These are phyloP conservation scores for Papilio helenus DNA, from an alignment of 1,140 invertebrate genomes.

Conservation along the genomic window DNA sequence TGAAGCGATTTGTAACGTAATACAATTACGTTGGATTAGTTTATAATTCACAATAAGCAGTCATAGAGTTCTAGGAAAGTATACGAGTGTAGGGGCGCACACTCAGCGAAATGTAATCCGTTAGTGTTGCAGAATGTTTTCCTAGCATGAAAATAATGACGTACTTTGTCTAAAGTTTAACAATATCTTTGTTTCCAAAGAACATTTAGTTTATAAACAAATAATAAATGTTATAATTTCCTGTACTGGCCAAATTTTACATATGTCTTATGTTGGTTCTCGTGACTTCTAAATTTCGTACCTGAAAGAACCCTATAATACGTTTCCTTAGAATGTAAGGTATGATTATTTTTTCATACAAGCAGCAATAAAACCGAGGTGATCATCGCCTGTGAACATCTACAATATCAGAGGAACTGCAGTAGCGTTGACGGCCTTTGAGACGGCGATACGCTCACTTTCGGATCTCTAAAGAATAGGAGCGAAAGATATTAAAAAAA, in stretches of 20 bases:
- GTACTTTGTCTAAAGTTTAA: background rate
- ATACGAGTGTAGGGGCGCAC: background rate
- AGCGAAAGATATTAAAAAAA: too few relatives aligned
- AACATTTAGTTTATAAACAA: background rate
- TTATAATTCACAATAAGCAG: background rate
- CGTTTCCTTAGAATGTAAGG: too few relatives aligned
- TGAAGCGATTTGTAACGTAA: background rate
- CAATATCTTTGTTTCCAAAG: background rate
- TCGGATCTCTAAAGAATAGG: too few relatives aligned
- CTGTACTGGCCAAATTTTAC: background rate
- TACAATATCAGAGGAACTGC: too few relatives aligned
- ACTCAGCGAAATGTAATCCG: slow-evolving; percentile 33
- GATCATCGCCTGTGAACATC: too few relatives aligned
- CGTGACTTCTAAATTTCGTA: too few relatives aligned
- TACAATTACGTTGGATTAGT: background rate
- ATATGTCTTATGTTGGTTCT: background rate
- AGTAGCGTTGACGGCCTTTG: too few relatives aligned
- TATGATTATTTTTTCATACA: too few relatives aligned
- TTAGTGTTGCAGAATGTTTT: slow-evolving; percentile 12
- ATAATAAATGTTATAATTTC: background rate
- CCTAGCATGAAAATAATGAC: slow-evolving; percentile 30
- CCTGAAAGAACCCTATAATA: too few relatives aligned
- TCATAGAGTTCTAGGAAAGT: slow-evolving; percentile 6
- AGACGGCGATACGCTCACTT: too few relatives aligned
- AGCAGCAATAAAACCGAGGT: too few relatives aligned